Evolutionary conservation across 2,113 vertebrate species (phyloP).

Genomic region (Mus spicilegus): DNA sequence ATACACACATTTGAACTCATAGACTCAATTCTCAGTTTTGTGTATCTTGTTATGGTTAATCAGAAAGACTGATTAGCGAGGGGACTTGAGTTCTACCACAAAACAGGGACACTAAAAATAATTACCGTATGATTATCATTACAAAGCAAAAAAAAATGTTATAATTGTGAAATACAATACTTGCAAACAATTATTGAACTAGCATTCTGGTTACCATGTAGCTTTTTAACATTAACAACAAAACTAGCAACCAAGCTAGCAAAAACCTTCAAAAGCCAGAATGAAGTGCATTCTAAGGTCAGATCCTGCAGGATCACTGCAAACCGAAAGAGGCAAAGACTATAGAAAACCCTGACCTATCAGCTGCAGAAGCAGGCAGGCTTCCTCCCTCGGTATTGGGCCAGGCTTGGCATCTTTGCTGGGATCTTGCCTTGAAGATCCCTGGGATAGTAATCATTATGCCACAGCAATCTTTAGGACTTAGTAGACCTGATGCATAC

Average conservation of each 20-base stretch:
- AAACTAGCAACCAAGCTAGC: not conserved
- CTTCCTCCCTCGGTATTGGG: not conserved
- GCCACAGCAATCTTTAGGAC: not conserved
- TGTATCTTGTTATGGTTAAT: not conserved
- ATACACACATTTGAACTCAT: not conserved
- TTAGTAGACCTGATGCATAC: not conserved
- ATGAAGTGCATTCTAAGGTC: not conserved
- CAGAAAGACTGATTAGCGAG: not conserved
- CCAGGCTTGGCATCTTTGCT: not conserved
- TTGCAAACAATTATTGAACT: not conserved
- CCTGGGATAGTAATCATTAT: not conserved
- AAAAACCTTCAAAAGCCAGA: not conserved
- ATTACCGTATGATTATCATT: not conserved
- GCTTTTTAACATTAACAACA: not conserved
- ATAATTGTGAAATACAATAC: not conserved
- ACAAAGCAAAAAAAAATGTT: not conserved
- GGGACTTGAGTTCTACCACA: not conserved
- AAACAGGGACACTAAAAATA: not conserved
- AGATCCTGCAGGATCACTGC: not conserved
- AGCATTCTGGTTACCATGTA: not conserved
- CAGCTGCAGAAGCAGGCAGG: not conserved
- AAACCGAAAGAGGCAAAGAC: not conserved
- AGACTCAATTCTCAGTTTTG: not conserved
- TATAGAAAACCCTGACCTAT: rapidly evolving
- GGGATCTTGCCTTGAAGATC: not conserved